A percentile compares a stretch with the other conserved stretches of the same genome.
Evolutionary conservation across 2,113 vertebrate species (phyloP).

Genomic region (Nerophis ophidion): DNA sequence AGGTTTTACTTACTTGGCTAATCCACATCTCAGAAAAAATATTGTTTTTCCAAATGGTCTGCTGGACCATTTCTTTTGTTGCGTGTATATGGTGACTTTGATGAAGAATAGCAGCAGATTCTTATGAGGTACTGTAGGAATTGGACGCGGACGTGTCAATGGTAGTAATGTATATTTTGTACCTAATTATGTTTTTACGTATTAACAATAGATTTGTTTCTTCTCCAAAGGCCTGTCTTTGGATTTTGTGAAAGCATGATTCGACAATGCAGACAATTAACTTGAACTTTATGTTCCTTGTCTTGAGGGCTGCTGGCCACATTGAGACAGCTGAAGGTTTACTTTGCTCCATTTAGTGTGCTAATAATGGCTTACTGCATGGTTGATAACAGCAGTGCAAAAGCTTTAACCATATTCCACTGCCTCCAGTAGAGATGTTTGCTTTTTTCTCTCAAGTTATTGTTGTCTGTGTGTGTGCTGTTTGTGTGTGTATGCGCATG

Average conservation of each 20-base stretch:
- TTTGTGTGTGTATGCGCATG: not conserved
- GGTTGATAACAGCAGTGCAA: conserved; percentile 43
- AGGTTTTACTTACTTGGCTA: too few relatives aligned
- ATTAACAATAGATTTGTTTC: not conserved
- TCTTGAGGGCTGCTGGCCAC: conserved; percentile 45
- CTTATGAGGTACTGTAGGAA: not conserved
- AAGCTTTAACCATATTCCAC: conserved; percentile 63
- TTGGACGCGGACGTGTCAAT: not conserved
- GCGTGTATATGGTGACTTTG: too few relatives aligned
- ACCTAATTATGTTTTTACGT: not conserved
- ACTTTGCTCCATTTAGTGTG: conserved; percentile 59
- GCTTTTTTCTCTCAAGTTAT: conserved; percentile 57
- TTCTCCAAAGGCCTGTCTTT: conserved; percentile 10
- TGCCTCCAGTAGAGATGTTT: conserved; percentile 54
- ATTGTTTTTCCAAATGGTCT: too few relatives aligned
- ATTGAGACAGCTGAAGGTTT: conserved; percentile 55
- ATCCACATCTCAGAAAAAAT: too few relatives aligned
- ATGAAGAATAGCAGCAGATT: not conserved
- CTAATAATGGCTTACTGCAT: conserved; percentile 48
- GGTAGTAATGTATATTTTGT: not conserved
- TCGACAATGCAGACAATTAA: conserved; percentile 14
- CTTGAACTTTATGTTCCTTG: conserved; percentile 40
- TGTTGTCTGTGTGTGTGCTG: conserved; percentile 14
- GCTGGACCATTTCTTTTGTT: too few relatives aligned
- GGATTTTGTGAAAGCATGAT: conserved; percentile 39